Base-by-base conservation (phyloP, 1,140 invertebrate genomes). In the Palaemon carinicauda region DNA sequence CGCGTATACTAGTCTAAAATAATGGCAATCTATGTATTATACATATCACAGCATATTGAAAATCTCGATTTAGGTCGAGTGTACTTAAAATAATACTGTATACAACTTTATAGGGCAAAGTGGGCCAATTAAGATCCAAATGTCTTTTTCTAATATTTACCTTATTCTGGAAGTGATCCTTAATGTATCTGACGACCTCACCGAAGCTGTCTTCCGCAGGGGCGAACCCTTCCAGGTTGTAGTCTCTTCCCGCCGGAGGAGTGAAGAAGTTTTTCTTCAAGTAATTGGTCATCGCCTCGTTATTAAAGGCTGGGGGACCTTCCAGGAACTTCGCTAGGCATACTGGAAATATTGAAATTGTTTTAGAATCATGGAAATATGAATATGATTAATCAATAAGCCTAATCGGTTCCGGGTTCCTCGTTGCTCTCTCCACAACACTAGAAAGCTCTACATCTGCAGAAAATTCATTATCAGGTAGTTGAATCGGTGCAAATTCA, bases 291-390 rank as follows among this genome's bases (percentile, higher is more conserved):
- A 82, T 81, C 7, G 54, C 80, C 24, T 87, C 85, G 77, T 89
- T 75, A 81, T 89, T 89, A 77, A 87, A 89, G 19, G 88, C 88
- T 1, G 88, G 88, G 3, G 88, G 88, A 1, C 88, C 88, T 54
- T 89, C 85, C 54, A 89, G 50, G 81, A 89, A 89, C 65, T 87
- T 87, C 53, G 65, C 53, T 53, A 89, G 54, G 41, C 88, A 89
- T 3, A 89, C 88, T 89, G 88, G 10, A 52, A 60, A 21, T 21
- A 21, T 24, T 1, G n/a, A 21, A 29, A 17, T 74, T 24, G 1
- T 7, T 17, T 19, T 65, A n/a, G 10, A n/a, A 10, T 19, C 19
- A 65, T 17, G 27, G 10, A 65, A 10, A 65, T 65, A n/a, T 65
- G n/a, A 56, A 56, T 41, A 15, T 15, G 7, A n/a, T n/a, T 10